Evolutionary conservation across 2,888 invertebrate species (phyloP), one percentile per base, ranked within the genome.

Genomic region (Drosophila meridionalis): DNA sequence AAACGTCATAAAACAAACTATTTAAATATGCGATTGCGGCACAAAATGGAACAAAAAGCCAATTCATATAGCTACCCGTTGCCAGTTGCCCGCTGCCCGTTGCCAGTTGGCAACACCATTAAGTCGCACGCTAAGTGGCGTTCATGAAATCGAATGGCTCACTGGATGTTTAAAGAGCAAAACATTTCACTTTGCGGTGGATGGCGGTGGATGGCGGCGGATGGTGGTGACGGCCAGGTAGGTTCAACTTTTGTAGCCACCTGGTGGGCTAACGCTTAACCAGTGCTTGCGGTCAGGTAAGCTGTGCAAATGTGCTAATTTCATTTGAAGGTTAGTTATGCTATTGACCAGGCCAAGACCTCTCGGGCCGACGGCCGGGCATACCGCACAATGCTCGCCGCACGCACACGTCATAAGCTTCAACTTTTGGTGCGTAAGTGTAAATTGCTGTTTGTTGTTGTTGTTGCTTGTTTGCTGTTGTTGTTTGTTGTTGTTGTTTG

Each of bases 311-410:
- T 80, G 85, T 86, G 90, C 89, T 86, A 86, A 86, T 90, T 86
- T 80, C 83, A 89, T 89, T 88, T 78, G 85, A 90, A 86, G 90
- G 90, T 86, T 83, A 86, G 90, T 90, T 88, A 90, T 85, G 90
- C 71, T 74, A 83, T 90, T 85, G 85, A 86, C 90, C 85, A 71
- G 75, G 67, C 70, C 67, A 64, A 72, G 66, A 70, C 64, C 62
- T 61, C 74, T 68, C 57, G 28, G 63, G 68, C 50, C 67, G 43
- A 45, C 59, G 34, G 8, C 12, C 43, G 53, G 28, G 28, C 47
- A 12, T 43, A 45, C 14, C 28, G 73, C 57, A 45, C 53, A 53
- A 47, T 43, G 42, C 50, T 56, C 61, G 42, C 56, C 69, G 42
- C 74, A 67, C 71, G 74, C 83, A 76, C 77, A 86, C 89, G 80